Evolutionary conservation across 23 tunicate genomes (phyloP).

Genomic region (Styela clava): DNA sequence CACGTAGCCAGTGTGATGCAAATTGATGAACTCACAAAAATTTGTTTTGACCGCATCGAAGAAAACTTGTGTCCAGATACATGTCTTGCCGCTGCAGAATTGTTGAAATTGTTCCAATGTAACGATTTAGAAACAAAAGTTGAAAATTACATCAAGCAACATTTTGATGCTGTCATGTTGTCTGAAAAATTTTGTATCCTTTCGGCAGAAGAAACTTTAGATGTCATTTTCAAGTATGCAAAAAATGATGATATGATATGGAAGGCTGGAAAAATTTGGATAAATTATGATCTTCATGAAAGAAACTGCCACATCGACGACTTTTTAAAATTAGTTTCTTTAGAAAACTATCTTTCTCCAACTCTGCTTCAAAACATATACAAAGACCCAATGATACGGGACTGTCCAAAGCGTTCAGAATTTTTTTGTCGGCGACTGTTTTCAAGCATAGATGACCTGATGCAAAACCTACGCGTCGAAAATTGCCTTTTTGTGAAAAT

Average conservation of each 20-base stretch:
- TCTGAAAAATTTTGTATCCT: not conserved
- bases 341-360: not conserved
- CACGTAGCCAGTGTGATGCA: slow-evolving; percentile 55
- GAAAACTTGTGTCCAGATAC: not conserved
- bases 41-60: not conserved
- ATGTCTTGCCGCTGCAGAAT: not conserved
- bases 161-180: not conserved
- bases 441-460: not conserved
- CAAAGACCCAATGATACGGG: not conserved
- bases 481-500: not conserved
- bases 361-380: not conserved
- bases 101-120: not conserved
- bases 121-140: not conserved
- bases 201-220: not conserved
- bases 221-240: not conserved
- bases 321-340: not conserved
- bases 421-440: not conserved
- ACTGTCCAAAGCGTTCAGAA: not conserved
- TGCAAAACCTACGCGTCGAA: not conserved
- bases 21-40: not conserved
- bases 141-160: not conserved
- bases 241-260: not conserved
- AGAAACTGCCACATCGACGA: not conserved
- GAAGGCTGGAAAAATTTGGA: not conserved
- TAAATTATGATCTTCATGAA: not conserved